Base-by-base conservation (phyloP, 2,888 invertebrate species). In the Chymomyza procnemis region DNA sequence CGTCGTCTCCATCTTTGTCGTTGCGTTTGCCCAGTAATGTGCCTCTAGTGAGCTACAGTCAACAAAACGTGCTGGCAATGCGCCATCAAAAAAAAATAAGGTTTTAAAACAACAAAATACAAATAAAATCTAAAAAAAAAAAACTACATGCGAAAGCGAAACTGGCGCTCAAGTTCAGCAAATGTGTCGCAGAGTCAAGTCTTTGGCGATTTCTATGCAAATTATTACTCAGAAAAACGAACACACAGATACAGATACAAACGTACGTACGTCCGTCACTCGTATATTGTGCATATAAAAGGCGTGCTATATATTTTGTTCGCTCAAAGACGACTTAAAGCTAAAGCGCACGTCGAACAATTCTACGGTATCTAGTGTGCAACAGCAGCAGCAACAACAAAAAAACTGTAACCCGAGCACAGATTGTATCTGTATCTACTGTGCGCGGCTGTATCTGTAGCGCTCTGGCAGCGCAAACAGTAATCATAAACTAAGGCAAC, bases 91-190 rank as follows among this genome's bases (percentile, higher is more conserved):
- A 50, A 47, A 50, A 50, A 50, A n/a, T n/a, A 50, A 50, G 14
- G 9, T 50, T 19, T 18, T 50, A 14, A 19, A 18, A 6, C 50
- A 50, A 4, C 9, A 50, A 50, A n/a, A 50, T 18, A 50, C 16
- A 50, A 50, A 50, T 8, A 50, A 50, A 18, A 50, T 14, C 16
- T 8, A 50, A 50, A n/a, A n/a, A n/a, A n/a, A n/a, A n/a, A n/a
- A 50, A 50, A 19, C 19, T 41, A 41, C 54, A 50, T 8, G 16
- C 21, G 81, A 82, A 82, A 82, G 85, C 85, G 84, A 82, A 82
- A 85, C 76, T 78, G 78, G 63, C 76, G 85, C 85, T 85, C 81
- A 83, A 85, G 80, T 85, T 83, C 84, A 85, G 83, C 67, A 48
- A 74, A 75, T 69, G 83, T 80, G 77, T 82, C 80, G 68, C 55